Percentiles rank a stretch among this genome's conserved stretches.
These are phyloP conservation scores for Gnatocerus cornutus DNA, from an alignment of 2,888 invertebrate genomes.

Conservation along the genomic window DNA sequence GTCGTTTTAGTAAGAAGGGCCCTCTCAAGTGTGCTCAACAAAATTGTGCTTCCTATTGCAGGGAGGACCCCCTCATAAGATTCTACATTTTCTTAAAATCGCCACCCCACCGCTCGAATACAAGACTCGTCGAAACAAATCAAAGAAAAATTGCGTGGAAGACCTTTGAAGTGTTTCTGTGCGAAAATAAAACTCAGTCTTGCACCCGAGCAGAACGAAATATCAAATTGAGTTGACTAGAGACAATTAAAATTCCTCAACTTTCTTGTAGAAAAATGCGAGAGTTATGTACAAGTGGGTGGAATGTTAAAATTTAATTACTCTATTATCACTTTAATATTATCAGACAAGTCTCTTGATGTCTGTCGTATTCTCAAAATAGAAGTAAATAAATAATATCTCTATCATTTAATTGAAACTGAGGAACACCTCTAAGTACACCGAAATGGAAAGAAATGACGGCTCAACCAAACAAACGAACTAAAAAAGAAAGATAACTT, in stretches of 20 bases:
- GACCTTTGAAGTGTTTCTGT: slow-evolving; percentile 16
- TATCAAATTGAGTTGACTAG: slow-evolving; percentile 20
- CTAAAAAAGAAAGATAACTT: slow-evolving; percentile 26
- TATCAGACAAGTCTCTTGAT: slow-evolving; percentile 38
- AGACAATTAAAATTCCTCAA: slow-evolving; percentile 17
- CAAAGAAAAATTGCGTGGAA: slow-evolving; percentile 19
- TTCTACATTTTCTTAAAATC: slow-evolving; percentile 23
- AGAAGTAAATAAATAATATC: slow-evolving; percentile 1
- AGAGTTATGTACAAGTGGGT: slow-evolving; percentile 24
- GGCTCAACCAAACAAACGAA: slow-evolving; percentile 28
- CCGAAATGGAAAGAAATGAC: not conserved
- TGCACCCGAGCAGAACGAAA: slow-evolving; percentile 11
- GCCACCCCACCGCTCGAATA: slow-evolving; percentile 26
- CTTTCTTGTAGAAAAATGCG: not conserved
- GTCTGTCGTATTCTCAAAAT: slow-evolving; percentile 14
- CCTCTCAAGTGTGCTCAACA: not conserved
- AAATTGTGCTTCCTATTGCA: not conserved
- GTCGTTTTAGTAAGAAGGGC: slow-evolving; percentile 14
- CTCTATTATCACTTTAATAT: slow-evolving; percentile 38
- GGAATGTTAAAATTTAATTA: slow-evolving; percentile 39
- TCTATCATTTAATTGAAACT: not conserved
- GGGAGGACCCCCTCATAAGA: not conserved
- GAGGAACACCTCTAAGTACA: slow-evolving; percentile 40
- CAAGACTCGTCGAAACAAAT: slow-evolving; percentile 6
- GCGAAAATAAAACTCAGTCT: slow-evolving; percentile 13